Percentiles rank a stretch among this genome's conserved stretches.
Conservation (phyloP, 2,888 invertebrate species). For the Aspidiotus destructor region DNA sequence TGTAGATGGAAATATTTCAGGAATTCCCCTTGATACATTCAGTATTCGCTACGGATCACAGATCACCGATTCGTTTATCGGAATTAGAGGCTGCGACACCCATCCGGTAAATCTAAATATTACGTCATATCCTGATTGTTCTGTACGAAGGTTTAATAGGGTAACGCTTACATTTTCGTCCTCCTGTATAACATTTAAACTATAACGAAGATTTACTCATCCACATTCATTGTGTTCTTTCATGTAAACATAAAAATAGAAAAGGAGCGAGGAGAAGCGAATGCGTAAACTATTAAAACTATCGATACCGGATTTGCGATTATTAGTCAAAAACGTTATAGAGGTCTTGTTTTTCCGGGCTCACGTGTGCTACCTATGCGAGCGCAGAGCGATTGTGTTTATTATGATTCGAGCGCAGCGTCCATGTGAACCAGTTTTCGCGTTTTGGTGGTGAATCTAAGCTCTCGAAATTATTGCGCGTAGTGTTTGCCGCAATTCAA, state of each 20-base stretch:
- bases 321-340: constrained; percentile 25
- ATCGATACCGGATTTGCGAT: constrained; percentile 31
- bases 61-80: constrained; percentile 26
- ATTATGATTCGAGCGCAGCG: constrained; percentile 15
- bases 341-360: constrained; percentile 9
- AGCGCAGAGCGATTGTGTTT: constrained; percentile 19
- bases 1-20: no score
- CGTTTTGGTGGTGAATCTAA: not conserved
- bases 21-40: constrained; percentile 3
- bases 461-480: not conserved
- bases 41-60: constrained; percentile 28
- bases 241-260: not conserved
- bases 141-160: constrained; percentile 12
- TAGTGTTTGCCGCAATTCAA: no score
- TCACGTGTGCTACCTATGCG: constrained; percentile 11
- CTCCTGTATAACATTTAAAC: constrained; percentile 17
- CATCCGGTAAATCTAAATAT: constrained; percentile 31
- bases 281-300: constrained; percentile 7
- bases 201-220: constrained; percentile 21
- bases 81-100: constrained; percentile 24
- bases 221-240: constrained; percentile 13
- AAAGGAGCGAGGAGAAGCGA: constrained; percentile 6
- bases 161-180: constrained; percentile 1
- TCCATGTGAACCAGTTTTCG: constrained; percentile 13
- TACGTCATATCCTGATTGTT: constrained; percentile 29